phyloP scores from a whole-genome alignment of 2,113 vertebrate species.

The Oncorhynchus tshawytscha region DNA sequence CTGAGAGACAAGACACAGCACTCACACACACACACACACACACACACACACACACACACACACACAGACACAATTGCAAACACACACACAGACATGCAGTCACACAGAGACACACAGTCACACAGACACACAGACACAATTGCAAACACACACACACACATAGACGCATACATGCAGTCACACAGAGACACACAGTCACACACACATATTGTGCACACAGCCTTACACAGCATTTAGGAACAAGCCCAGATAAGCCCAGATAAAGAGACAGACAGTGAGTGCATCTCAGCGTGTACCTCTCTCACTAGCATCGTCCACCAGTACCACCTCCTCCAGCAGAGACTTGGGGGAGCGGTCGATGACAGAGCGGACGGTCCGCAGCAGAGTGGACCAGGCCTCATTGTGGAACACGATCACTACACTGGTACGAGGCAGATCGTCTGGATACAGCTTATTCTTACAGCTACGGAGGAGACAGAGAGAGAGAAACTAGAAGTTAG shows the following conservation, averaged over 20 bases:
- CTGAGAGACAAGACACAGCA: constrained; percentile 44
- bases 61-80: neutral
- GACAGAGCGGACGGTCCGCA: constrained; percentile 94
- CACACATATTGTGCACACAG: constrained; percentile 9
- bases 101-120: no score
- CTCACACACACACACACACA: neutral
- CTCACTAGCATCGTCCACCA: constrained; percentile 97
- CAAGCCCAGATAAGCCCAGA: constrained; percentile 15
- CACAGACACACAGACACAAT: constrained; percentile 15
- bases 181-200: constrained; percentile 15
- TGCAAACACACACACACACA: constrained; percentile 8
- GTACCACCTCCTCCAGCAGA: constrained; percentile 92
- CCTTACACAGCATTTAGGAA: no score
- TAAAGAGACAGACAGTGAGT: no score
- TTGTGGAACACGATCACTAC: constrained; percentile 99
- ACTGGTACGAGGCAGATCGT: constrained; percentile 93
- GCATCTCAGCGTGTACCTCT: constrained; percentile 76
- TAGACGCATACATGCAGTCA: neutral
- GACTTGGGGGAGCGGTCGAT: constrained; percentile 92
- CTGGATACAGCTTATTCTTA: constrained; percentile 95
- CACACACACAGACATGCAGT: neutral
- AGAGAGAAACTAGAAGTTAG: neutral
- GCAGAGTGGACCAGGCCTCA: constrained; percentile 95
- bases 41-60: constrained; percentile 18
- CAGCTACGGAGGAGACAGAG: constrained; percentile 73